Evolutionary conservation across 92 coral and sea anemone species (phyloP).

Genomic region (Porites cylindrica): DNA sequence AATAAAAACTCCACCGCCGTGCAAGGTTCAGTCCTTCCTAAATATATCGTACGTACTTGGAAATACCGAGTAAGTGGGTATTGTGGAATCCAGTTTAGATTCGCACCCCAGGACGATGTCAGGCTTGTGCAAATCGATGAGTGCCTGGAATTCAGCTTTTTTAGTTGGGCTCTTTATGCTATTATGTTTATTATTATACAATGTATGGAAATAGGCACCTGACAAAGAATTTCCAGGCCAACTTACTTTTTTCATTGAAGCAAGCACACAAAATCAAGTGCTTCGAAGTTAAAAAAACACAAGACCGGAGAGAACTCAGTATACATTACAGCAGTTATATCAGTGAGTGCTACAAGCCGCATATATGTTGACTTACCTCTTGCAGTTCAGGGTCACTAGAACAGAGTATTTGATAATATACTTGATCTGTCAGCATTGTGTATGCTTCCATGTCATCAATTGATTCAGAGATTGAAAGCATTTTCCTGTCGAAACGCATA

Average conservation of each 20-base stretch:
- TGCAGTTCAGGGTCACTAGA: conserved; percentile 67
- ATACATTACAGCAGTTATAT: too few relatives aligned
- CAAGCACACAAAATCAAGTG: too few relatives aligned
- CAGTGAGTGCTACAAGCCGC: too few relatives aligned
- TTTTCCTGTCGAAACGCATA: conserved; percentile 41
- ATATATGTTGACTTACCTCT: conserved; percentile 55
- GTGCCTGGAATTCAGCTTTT: conserved; percentile 36
- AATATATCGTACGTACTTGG: conserved; percentile 34
- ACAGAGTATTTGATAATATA: conserved; percentile 82
- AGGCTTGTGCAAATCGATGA: conserved; percentile 40
- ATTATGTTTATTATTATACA: neutral
- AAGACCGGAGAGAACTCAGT: too few relatives aligned
- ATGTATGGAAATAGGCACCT: too few relatives aligned
- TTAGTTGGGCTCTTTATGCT: conserved; percentile 43
- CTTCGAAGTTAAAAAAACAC: too few relatives aligned
- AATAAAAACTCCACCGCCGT: conserved; percentile 13
- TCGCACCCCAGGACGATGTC: conserved; percentile 63
- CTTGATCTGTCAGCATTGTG: conserved; percentile 76
- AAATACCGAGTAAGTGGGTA: conserved; percentile 39
- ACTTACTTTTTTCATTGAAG: too few relatives aligned
- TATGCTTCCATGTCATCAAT: conserved; percentile 94
- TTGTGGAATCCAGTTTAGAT: conserved; percentile 52
- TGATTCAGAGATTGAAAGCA: conserved; percentile 73
- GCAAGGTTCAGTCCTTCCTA: conserved; percentile 9
- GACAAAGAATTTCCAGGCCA: too few relatives aligned